Base-by-base conservation (phyloP, 2,888 invertebrate species). In the Ephialtes manifestator region DNA sequence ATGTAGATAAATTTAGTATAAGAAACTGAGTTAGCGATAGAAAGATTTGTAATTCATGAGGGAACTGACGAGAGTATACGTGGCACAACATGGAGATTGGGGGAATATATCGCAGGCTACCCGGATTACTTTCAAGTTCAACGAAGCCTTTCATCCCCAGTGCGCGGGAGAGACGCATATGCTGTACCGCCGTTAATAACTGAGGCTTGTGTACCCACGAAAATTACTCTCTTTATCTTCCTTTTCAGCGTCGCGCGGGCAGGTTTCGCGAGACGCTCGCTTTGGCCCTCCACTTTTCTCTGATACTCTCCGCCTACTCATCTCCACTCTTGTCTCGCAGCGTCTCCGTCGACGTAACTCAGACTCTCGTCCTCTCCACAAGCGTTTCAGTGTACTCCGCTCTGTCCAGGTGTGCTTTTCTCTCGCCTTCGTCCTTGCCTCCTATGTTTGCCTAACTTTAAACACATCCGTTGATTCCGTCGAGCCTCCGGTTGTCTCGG, bases 171-270 rank as follows among this genome's bases (percentile, higher is more conserved):
- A 76, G 72, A 67, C 78, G 55, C 75, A 68, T 72, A 63, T 71
- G 60, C 78, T 63, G 51, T 75, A 76, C 77, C 68, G 68, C 80
- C 89, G 89, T 91, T 90, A 92, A 92, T 92, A 92, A 92, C 90
- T 90, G 89, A 89, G 74, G 86, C 83, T 87, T 91, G 91, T 91
- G 89, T 91, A 89, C 89, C 88, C 70, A 88, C 88, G 90, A 90
- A 91, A 91, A 91, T 91, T 91, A 90, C 91, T 89, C 89, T 87
- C 91, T 89, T 90, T 90, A 90, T 90, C 89, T 86, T 87, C 84
- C 87, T 82, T 85, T 83, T 77, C 76, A 85, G 76, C 51, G 78
- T 79, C 55, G 76, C 70, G 63, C 60, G 55, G 67, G 76, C 48
- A 10, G 39, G 70, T 83, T 48, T 83, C 81, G 70, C 70, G 60